phyloP scores from a whole-genome alignment of 2,113 vertebrate genomes.

The Macroglossus sobrinus region DNA sequence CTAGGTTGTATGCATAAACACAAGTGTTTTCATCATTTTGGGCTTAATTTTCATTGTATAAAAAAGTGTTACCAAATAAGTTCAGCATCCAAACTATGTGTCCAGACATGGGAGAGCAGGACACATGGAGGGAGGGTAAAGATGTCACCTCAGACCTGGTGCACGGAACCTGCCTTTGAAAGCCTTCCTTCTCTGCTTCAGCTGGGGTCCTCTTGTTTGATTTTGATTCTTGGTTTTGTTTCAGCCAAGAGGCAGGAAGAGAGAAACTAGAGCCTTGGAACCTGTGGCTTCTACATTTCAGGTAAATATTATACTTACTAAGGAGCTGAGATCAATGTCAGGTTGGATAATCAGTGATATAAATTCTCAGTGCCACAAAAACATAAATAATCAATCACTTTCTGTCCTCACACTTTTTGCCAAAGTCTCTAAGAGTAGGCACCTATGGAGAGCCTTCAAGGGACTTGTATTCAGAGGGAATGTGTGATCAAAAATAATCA shows the following conservation, averaged over 20 bases:
- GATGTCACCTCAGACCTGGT: too few species aligned
- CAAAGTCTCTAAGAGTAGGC: neutral
- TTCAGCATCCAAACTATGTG: neutral
- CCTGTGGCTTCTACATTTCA: neutral
- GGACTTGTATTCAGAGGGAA: neutral
- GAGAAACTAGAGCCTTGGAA: fast-evolving
- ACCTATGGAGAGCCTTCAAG: neutral
- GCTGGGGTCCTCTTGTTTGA: neutral
- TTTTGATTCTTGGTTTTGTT: neutral
- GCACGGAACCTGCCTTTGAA: fast-evolving
- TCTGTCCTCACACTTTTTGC: neutral
- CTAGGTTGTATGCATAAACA: neutral
- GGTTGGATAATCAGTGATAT: neutral
- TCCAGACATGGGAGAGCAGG: neutral
- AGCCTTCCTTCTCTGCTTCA: neutral
- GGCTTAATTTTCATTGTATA: neutral
- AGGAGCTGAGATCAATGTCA: neutral
- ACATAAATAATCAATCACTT: neutral
- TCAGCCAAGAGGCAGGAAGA: neutral
- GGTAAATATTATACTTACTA: neutral
- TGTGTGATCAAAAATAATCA: neutral
- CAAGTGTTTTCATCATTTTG: neutral
- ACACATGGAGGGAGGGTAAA: neutral
- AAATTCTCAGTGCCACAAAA: neutral
- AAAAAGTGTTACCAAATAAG: neutral